Base-by-base conservation (phyloP, 2,113 vertebrate species). In the Caranx melampygus region DNA sequence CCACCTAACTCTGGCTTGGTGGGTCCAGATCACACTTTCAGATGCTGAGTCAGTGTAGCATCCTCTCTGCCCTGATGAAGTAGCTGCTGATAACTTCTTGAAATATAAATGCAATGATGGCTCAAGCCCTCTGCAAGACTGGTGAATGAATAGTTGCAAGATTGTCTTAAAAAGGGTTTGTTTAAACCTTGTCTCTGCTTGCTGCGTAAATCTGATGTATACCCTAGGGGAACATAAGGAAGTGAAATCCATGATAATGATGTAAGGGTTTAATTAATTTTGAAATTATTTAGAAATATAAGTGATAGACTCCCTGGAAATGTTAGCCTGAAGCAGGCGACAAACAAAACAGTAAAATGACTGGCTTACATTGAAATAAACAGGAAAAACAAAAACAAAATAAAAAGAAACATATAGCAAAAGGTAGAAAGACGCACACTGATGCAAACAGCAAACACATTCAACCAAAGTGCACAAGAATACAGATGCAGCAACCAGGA, bases 371-470 rank as follows among this genome's bases (percentile, higher is more conserved):
- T 35, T 57, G 52, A 54, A 44, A 31, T 31, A 71, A 20, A 26
- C 26, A 26, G 26, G 26, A 26, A 60, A 68, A 60, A 37, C 55
- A 33, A 1, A 20, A 21, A 52, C 16, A 40, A 15, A 6, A 31
- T 12, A 6, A 65, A 59, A 58, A 14, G 10, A 2, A 37, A 2
- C 15, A 21, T 44, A n/a, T 26, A 11, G 6, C 16, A 16, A 6
- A 35, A 0, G 45, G 45, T 2, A 62, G 57, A 73, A 31, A 42
- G 68, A 26, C 51, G 9, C 47, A 26, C 42, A 44, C 63, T 44
- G 18, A 82, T 18, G 1, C 33, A 61, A 18, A 67, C 77, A 80
- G 42, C 49, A 20, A 6, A 42, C 51, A 59, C 62, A 63, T 47
- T 26, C 31, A 52, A 42, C 5, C 44, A 71, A 45, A 42, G 70